Base-by-base conservation (phyloP, 2,113 vertebrate species). In the Turnix velox region DNA sequence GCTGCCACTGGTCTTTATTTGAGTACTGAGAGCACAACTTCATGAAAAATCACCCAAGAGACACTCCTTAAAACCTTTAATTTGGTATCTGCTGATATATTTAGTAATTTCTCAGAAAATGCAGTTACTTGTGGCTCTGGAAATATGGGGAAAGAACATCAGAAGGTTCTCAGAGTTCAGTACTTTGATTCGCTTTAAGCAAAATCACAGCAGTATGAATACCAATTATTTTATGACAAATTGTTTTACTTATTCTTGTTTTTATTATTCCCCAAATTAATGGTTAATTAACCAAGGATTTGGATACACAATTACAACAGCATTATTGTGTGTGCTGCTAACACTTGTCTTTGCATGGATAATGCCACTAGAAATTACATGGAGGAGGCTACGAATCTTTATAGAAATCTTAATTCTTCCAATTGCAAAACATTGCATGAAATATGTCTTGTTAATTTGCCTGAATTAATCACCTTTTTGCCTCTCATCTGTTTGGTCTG, bases 171-270 rank as follows among this genome's bases (percentile, higher is more conserved):
- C 12, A 22, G 57, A 73, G 27, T 31, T 85, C 57, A 63, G 8
- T 87, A 42, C 30, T 87, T 69, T 83, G 42, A 24, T 92, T 87
- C 45, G 76, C 43, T 80, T 90, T 42, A 87, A 68, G 68, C 30
- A 12, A 52, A 93, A 96, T 11, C 7, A 8, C 23, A 46, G 9
- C 23, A 55, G 30, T 59, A 76, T 43, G 5, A 9, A 15, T 74
- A 28, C n/a, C 33, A 35, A 23, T 28, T 43, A 10, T 30, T 33
- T 62, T 84, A 59, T 62, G 48, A n/a, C 72, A 82, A 89, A 20
- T 87, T 66, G 9, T 84, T 94, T 82, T 92, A 85, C 55, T 80
- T n/a, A n/a, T n/a, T n/a, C n/a, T n/a, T n/a, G n/a, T n/a, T n/a
- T n/a, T n/a, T n/a, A n/a, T 48, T 59, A 31, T 35, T 93, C 65